phyloP scores from a whole-genome alignment of 2,113 vertebrate genomes.

The Alouatta palliata region DNA sequence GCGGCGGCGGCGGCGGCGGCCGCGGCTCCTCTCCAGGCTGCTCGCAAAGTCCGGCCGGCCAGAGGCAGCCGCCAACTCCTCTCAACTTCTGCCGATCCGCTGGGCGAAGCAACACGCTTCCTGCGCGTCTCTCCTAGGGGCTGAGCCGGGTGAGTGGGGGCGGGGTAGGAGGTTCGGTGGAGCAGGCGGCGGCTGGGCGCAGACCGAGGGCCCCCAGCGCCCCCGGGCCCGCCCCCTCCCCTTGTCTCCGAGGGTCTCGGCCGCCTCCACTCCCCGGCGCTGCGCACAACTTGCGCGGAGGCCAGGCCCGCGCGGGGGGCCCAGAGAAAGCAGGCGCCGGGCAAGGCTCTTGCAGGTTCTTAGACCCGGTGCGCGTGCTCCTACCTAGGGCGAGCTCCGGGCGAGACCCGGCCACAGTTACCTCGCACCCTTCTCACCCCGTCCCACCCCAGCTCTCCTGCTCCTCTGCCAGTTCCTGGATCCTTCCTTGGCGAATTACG shows the following conservation, averaged over 20 bases:
- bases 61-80: slow-evolving; percentile 76
- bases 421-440: background rate
- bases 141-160: slow-evolving; percentile 78
- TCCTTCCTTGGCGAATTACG: background rate
- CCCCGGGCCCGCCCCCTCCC: slow-evolving; percentile 27
- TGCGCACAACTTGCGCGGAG: slow-evolving; percentile 62
- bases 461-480: slow-evolving; percentile 42
- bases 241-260: slow-evolving; percentile 1
- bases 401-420: background rate
- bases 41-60: slow-evolving; percentile 62
- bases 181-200: slow-evolving; percentile 76
- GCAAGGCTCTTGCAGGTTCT: background rate
- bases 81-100: slow-evolving; percentile 78
- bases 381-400: background rate
- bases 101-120: slow-evolving; percentile 72
- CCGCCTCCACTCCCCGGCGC: slow-evolving; percentile 29
- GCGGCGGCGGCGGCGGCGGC: slow-evolving; percentile 34
- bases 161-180: slow-evolving; percentile 62
- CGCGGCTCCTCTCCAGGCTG: background rate
- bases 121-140: slow-evolving; percentile 71
- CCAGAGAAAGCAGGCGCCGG: background rate
- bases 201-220: slow-evolving; percentile 76
- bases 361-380: background rate
- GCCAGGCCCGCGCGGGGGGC: slow-evolving; percentile 32
- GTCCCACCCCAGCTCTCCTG: background rate